These are phyloP conservation scores for Pristionchus mayeri DNA, from an alignment of 2,888 invertebrate species.

Conservation along the genomic window DNA sequence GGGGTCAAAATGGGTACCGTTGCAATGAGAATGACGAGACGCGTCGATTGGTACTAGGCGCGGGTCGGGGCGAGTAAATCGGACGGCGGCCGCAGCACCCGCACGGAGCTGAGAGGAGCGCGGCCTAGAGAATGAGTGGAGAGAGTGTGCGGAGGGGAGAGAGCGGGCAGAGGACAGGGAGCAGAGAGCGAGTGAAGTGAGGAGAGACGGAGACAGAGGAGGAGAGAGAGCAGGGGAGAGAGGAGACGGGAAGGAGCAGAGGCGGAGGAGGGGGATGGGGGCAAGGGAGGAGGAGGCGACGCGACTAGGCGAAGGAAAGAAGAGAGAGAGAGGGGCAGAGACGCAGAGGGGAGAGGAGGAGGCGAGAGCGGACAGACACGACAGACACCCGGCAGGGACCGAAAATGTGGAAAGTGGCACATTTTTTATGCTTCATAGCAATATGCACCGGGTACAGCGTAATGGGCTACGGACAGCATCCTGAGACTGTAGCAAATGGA, in stretches of 20 bases:
- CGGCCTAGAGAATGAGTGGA: constrained; percentile 34
- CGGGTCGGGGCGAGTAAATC: background rate
- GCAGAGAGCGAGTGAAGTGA: constrained; percentile 2
- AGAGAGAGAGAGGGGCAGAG: constrained; percentile 14
- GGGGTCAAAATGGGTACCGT: background rate
- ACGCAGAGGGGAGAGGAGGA: constrained; percentile 30
- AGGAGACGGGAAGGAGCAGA: background rate
- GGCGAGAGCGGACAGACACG: constrained; percentile 35
- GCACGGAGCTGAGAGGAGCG: constrained; percentile 9
- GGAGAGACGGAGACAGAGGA: background rate
- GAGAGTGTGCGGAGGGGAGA: constrained; percentile 24
- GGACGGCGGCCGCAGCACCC: background rate
- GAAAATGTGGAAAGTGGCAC: constrained; percentile 32
- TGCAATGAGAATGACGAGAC: background rate
- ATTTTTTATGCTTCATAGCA: constrained; percentile 26
- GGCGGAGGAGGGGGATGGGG: constrained; percentile 18
- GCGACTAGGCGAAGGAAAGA: constrained; percentile 42
- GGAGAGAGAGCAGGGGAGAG: background rate
- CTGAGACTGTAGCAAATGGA: background rate
- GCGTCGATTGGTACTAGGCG: constrained; percentile 21
- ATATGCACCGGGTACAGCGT: background rate
- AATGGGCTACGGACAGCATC: background rate
- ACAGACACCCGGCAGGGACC: constrained; percentile 4
- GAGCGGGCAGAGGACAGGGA: background rate
- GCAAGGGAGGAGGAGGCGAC: constrained; percentile 11